Evolutionary conservation across 2,113 vertebrate species (phyloP), one percentile per base, ranked within the genome.

Genomic region (Setophaga petechia): DNA sequence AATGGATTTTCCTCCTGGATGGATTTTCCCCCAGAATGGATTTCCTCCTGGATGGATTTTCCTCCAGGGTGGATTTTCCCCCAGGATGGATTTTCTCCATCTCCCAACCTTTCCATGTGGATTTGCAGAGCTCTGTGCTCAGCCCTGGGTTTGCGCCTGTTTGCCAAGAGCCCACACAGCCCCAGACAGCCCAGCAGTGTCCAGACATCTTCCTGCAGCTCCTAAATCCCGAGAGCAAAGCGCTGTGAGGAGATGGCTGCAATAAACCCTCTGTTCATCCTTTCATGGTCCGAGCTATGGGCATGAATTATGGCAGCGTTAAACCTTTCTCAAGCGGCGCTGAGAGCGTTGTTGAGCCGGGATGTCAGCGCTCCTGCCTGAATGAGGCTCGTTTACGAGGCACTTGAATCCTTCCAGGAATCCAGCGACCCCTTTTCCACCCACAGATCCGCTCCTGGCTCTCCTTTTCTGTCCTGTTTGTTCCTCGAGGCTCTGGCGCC

Each of bases 201-300:
- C 81, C 84, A 83, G 80, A 74, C 75, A 72, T 11, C 79, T 75
- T 41, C 87, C 77, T 22, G 0, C 37, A 62, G 57, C 30, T 84
- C 76, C 89, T 67, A 35, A 67, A 92, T 44, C 65, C 65, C 14
- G 66, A 62, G 86, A 71, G 71, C 65, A 15, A 73, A 78, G 80
- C 61, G 58, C 61, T 59, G 37, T 4, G 31, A 63, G 39, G 35
- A 85, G 84, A 49, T 47, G 77, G 76, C 57, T 73, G 78, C 90
- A 91, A 91, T 97, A 96, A 97, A 96, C 87, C 39, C 83, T 86
- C 43, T 84, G 77, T 96, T 88, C 93, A 71, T 97, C 96, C 95
- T 96, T 97, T 97, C 96, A 94, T 95, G 95, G 96, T 84, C 77
- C 87, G 91, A 84, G 94, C 71, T 41, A 58, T 12, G 91, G 90